Percentiles rank a stretch among this genome's conserved stretches.
Evolutionary conservation across 1,140 invertebrate genomes (phyloP).

Genomic region (Atta cephalotes): DNA sequence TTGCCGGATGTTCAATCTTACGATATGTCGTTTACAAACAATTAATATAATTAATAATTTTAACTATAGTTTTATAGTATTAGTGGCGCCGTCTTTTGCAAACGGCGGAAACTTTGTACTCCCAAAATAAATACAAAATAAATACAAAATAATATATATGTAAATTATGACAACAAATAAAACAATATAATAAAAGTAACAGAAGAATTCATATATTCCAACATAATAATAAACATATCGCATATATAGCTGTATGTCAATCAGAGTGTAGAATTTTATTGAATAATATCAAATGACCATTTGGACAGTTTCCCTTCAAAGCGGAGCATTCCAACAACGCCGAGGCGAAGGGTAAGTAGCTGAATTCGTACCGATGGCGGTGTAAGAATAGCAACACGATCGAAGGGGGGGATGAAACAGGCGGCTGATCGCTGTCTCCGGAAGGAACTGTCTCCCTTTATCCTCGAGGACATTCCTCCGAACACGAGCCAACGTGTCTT

Average conservation of each 20-base stretch:
- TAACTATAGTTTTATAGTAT: no score
- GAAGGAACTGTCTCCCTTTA: conserved; percentile 79
- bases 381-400: conserved; percentile 47
- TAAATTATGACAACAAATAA: not conserved
- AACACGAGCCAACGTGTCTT: conserved; percentile 77
- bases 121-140: not conserved
- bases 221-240: not conserved
- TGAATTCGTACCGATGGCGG: conserved; percentile 37
- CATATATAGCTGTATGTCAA: not conserved
- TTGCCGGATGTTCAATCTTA: no score
- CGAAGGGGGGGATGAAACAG: conserved; percentile 64
- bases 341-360: conserved; percentile 51
- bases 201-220: not conserved
- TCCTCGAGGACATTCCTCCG: conserved; percentile 72
- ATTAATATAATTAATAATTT: no score
- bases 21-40: no score
- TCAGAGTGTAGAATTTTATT: not conserved
- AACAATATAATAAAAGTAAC: not conserved
- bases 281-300: conserved; percentile 38
- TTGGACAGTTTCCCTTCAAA: not conserved
- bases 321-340: not conserved
- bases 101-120: no score
- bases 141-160: not conserved
- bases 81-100: no score
- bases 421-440: conserved; percentile 76